These are phyloP conservation scores for Ifrita kowaldi DNA, from an alignment of 2,113 vertebrate species.

Conservation along the genomic window DNA sequence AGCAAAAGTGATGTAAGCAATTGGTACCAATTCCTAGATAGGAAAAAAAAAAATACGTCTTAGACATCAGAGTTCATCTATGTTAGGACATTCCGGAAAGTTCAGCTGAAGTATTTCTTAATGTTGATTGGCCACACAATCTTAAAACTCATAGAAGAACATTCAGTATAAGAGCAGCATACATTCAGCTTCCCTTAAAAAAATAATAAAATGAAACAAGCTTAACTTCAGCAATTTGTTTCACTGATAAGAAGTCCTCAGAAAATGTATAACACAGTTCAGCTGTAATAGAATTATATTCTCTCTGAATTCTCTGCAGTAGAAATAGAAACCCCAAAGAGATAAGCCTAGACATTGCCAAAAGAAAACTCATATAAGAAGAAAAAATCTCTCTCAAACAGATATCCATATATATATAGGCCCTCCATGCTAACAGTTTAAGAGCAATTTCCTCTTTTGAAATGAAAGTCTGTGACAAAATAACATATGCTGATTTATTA, in stretches of 20 bases:
- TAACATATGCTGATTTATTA: constrained; percentile 57
- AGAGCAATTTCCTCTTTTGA: constrained; percentile 30
- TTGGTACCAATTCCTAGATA: not conserved
- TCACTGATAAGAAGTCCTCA: not conserved
- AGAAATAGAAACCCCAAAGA: not conserved
- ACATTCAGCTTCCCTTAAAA: not conserved
- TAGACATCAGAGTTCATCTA: not conserved
- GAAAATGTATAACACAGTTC: not conserved
- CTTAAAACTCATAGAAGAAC: not conserved
- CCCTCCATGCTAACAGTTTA: not conserved
- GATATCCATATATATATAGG: not conserved
- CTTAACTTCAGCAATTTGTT: not conserved
- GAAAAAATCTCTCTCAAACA: not conserved
- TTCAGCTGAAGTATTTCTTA: not conserved
- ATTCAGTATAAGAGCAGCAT: not conserved
- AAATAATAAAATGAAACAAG: not conserved
- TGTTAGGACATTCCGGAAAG: not conserved
- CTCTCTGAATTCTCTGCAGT: not conserved
- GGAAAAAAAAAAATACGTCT: not conserved
- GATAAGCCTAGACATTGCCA: not conserved
- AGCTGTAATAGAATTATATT: not conserved
- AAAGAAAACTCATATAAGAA: not conserved
- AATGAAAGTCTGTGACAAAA: constrained; percentile 30
- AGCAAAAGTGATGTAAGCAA: not conserved
- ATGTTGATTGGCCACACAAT: not conserved